phyloP scores from a whole-genome alignment of 2,797 vertebrate genomes.

The Rhynchonycteris naso region DNA sequence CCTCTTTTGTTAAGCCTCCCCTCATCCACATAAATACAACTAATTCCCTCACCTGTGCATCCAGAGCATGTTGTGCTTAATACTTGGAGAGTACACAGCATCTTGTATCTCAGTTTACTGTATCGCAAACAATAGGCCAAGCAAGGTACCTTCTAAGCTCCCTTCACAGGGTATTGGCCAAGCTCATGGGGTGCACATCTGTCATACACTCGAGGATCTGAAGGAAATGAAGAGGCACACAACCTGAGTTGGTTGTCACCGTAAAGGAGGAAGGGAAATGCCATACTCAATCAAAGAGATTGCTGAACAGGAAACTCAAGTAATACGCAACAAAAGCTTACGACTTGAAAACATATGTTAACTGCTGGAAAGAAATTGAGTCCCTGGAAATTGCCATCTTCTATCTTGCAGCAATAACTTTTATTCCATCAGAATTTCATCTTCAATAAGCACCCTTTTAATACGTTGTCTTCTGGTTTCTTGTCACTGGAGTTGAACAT shows the following conservation, averaged over 20 bases:
- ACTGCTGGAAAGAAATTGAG: conserved; percentile 22
- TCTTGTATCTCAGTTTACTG: neutral
- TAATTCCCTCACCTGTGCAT: neutral
- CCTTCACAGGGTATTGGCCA: neutral
- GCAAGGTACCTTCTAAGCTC: neutral
- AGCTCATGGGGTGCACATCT: neutral
- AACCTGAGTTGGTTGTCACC: neutral
- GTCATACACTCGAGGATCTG: neutral
- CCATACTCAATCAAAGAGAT: neutral
- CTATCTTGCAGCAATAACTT: conserved; percentile 35
- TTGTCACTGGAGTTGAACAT: neutral
- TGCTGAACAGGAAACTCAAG: conserved; percentile 24
- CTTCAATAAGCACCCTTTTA: conserved; percentile 42
- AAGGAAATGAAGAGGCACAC: neutral
- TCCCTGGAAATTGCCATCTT: neutral
- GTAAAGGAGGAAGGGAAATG: conserved; percentile 8
- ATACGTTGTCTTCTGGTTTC: conserved; percentile 26
- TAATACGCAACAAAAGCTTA: neutral
- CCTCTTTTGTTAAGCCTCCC: neutral
- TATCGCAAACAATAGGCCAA: neutral
- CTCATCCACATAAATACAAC: neutral
- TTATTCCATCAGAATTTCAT: conserved; percentile 36
- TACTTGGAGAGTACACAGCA: neutral
- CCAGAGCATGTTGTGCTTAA: neutral
- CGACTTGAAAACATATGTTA: conserved; percentile 28